A percentile compares a stretch with the other conserved stretches of the same genome.
These are phyloP conservation scores for Cryptus armator DNA, from an alignment of 2,888 invertebrate species.

Conservation along the genomic window DNA sequence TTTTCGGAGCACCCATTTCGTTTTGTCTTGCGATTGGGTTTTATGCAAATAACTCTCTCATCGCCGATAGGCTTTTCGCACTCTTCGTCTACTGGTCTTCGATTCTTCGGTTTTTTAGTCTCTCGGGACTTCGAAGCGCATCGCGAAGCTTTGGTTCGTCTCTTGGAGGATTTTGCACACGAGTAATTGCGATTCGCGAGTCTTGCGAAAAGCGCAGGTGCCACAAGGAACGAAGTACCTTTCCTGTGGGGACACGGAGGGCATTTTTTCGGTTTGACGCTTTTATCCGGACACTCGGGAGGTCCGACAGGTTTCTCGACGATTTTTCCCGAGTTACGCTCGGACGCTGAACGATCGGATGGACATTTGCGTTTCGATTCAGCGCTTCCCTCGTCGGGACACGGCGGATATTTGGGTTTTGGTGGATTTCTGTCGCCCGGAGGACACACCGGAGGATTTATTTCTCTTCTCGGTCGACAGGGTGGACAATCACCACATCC, in stretches of 20 bases:
- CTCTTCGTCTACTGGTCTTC: not conserved
- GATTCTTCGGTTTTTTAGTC: not conserved
- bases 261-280: not conserved
- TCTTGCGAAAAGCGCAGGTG: not conserved
- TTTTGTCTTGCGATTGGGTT: not conserved
- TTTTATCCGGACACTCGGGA: slow-evolving; percentile 5
- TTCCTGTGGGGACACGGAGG: not conserved
- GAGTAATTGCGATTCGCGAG: not conserved
- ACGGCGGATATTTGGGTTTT: slow-evolving; percentile 17
- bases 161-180: not conserved
- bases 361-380: slow-evolving; percentile 5
- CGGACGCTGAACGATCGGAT: not conserved
- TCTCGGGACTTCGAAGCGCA: not conserved
- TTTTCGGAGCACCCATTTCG: not conserved
- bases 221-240: not conserved
- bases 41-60: not conserved
- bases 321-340: not conserved
- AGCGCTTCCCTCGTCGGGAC: not conserved
- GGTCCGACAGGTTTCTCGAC: not conserved
- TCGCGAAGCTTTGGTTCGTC: not conserved
- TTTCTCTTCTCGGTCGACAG: not conserved
- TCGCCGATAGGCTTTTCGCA: not conserved
- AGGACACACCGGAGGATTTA: slow-evolving; percentile 13
- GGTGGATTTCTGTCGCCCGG: slow-evolving; percentile 11
- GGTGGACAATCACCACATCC: slow-evolving; percentile 19